Conservation (phyloP, 2,888 invertebrate species). For the Pollenia angustigena region DNA sequence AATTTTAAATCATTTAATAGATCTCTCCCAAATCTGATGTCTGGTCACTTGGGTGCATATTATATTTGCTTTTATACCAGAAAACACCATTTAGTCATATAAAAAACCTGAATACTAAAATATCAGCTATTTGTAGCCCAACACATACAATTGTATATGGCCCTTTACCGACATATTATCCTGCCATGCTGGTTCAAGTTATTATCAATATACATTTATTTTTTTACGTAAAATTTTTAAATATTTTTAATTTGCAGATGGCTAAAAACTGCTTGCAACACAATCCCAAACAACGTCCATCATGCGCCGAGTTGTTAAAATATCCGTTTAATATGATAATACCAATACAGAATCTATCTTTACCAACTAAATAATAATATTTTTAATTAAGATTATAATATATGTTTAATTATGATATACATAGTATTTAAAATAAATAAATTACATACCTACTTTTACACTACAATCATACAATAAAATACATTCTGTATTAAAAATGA, state of each 20-base stretch:
- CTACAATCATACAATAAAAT: too few relatives aligned
- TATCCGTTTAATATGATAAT: constrained; percentile 84
- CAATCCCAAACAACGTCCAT: constrained; percentile 82
- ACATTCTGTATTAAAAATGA: too few relatives aligned
- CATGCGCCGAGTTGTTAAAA: constrained; percentile 82
- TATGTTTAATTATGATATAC: too few relatives aligned
- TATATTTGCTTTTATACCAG: constrained; percentile 96
- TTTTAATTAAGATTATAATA: too few relatives aligned
- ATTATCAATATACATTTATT: constrained; percentile 62
- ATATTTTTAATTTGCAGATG: constrained; percentile 78
- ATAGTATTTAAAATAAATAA: too few relatives aligned
- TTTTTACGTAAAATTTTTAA: background rate
- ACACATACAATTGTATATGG: constrained; percentile 91
- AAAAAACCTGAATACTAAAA: constrained; percentile 88
- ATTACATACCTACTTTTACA: too few relatives aligned
- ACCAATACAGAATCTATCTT: too few relatives aligned
- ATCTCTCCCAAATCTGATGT: constrained; percentile 97
- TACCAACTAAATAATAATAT: too few relatives aligned
- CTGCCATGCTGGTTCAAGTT: constrained; percentile 83
- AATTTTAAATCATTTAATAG: constrained; percentile 84
- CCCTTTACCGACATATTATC: constrained; percentile 85
- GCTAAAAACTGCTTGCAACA: constrained; percentile 82
- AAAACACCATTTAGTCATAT: constrained; percentile 96
- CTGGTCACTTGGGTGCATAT: constrained; percentile 98
- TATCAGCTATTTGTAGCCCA: constrained; percentile 91